Percentiles rank a stretch among this genome's conserved stretches.
phyloP scores from a whole-genome alignment of 2,888 invertebrate genomes.

The Apodemia duryi region DNA sequence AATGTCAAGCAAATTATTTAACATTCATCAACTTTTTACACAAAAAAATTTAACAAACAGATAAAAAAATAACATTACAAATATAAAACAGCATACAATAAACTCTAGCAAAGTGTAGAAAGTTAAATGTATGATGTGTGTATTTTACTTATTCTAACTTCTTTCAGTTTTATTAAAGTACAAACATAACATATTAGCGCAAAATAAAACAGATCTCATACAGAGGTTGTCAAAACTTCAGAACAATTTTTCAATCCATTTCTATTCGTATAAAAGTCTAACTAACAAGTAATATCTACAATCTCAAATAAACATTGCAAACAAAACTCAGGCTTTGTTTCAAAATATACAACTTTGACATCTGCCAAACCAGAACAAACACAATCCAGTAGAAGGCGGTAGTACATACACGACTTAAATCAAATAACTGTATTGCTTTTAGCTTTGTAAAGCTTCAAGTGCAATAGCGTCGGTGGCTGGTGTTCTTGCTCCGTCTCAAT shows the following conservation, averaged over 20 bases:
- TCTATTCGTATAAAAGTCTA: slow-evolving; percentile 22
- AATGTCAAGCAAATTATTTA: too few species aligned
- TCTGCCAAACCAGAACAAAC: slow-evolving; percentile 77
- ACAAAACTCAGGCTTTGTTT: slow-evolving; percentile 66
- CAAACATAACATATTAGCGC: background rate
- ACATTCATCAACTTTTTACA: too few species aligned
- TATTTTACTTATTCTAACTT: background rate
- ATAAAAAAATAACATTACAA: too few species aligned
- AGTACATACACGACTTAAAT: slow-evolving; percentile 76
- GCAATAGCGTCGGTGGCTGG: slow-evolving; percentile 74
- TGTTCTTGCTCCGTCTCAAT: slow-evolving; percentile 69
- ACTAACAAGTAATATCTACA: slow-evolving; percentile 51
- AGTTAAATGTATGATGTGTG: too few species aligned
- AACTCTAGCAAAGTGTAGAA: too few species aligned
- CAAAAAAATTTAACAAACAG: too few species aligned
- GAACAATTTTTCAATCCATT: slow-evolving; percentile 20
- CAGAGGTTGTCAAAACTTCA: slow-evolving; percentile 16
- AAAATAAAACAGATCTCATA: slow-evolving; percentile 18
- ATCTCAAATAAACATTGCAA: slow-evolving; percentile 62
- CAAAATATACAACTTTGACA: slow-evolving; percentile 78
- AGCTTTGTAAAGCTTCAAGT: slow-evolving; percentile 78
- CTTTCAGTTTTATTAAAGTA: background rate
- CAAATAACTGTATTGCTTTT: slow-evolving; percentile 80
- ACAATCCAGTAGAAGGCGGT: slow-evolving; percentile 73
- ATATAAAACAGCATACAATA: too few species aligned